Evolutionary conservation across 2,888 invertebrate genomes (phyloP).

Genomic region (Proisotoma minuta): DNA sequence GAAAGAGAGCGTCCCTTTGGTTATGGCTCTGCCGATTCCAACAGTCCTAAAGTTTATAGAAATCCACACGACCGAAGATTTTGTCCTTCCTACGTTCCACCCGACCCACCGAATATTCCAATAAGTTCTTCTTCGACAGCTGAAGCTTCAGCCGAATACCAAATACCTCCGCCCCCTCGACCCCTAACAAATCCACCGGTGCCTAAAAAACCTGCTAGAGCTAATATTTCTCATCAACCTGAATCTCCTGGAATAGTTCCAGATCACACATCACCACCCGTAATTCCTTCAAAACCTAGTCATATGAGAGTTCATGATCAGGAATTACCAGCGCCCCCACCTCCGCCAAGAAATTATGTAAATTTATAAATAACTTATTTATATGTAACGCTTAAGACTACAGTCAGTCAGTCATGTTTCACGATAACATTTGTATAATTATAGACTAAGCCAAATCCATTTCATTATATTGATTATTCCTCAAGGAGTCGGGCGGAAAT

Average conservation of each 20-base stretch:
- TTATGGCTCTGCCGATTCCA: background rate
- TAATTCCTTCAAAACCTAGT: slow-evolving; percentile 9
- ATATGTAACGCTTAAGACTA: background rate
- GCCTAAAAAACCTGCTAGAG: slow-evolving; percentile 11
- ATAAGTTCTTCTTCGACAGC: background rate
- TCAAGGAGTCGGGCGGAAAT: background rate
- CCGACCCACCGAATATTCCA: background rate
- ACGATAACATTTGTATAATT: slow-evolving; percentile 2
- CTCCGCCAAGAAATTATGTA: slow-evolving; percentile 37
- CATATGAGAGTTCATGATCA: slow-evolving; percentile 2
- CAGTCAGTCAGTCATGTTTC: background rate
- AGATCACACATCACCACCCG: background rate
- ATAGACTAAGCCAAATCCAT: slow-evolving; percentile 27
- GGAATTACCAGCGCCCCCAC: slow-evolving; percentile 28
- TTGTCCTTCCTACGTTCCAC: slow-evolving; percentile 23
- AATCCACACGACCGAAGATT: slow-evolving; percentile 24
- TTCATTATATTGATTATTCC: slow-evolving; percentile 35
- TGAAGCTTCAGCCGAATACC: slow-evolving; percentile 6
- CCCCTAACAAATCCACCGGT: slow-evolving; percentile 14
- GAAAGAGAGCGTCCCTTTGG: background rate
- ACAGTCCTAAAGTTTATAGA: slow-evolving; percentile 15
- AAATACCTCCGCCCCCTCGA: slow-evolving; percentile 34
- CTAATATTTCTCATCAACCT: slow-evolving; percentile 9
- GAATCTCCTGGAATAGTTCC: background rate
- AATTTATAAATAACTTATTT: background rate